Evolutionary conservation across 2,113 vertebrate species (phyloP).

Genomic region (Tyrannus savana): DNA sequence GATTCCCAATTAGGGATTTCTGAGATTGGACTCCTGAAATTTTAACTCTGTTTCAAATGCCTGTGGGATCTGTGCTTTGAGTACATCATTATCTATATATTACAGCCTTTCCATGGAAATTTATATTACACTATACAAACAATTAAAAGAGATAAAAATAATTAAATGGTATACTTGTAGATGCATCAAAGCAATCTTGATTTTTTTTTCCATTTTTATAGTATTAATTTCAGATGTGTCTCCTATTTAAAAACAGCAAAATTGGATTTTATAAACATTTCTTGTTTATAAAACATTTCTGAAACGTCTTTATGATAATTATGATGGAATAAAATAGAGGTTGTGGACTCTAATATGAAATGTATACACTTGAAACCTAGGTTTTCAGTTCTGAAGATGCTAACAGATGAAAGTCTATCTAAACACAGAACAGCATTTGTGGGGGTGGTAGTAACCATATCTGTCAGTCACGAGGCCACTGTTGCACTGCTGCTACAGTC

Average conservation of each 20-base stretch:
- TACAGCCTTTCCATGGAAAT: not conserved
- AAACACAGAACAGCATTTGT: not conserved
- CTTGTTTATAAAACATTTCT: not conserved
- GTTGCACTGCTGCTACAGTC: not conserved
- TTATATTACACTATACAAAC: not conserved
- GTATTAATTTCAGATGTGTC: not conserved
- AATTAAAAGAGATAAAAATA: not conserved
- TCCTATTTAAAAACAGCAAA: not conserved
- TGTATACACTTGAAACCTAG: not conserved
- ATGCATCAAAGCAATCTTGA: not conserved
- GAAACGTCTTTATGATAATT: not conserved
- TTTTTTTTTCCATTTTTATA: not conserved
- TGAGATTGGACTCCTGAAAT: not conserved
- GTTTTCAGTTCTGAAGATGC: not conserved
- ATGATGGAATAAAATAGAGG: not conserved
- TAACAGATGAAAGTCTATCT: not conserved
- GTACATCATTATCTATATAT: not conserved
- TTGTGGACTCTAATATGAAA: not conserved
- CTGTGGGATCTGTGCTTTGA: not conserved
- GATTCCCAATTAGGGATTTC: not conserved
- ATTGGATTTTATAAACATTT: not conserved
- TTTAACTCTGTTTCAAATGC: not conserved
- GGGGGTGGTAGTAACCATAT: not conserved
- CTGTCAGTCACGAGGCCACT: slow-evolving; percentile 27
- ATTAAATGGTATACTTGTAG: not conserved